Evolutionary conservation across 2,888 invertebrate species (phyloP), one percentile per base, ranked within the genome.

Genomic region (Agapetus fuscipes): DNA sequence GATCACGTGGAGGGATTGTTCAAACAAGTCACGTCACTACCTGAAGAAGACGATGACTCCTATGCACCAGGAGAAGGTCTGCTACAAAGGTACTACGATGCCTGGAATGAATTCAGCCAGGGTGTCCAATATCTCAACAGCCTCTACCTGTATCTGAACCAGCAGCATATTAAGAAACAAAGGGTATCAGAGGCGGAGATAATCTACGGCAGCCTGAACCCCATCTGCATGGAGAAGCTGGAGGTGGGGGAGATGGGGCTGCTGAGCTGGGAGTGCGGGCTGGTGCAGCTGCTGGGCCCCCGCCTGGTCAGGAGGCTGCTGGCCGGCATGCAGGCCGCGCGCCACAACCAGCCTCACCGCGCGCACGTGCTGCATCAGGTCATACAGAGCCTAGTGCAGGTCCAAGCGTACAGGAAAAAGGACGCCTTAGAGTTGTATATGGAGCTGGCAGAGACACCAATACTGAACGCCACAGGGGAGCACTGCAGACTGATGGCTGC

Each of bases 141-240:
- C 51, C 72, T 96, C 24, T 96, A 93, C 64, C 80, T 85, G 59
- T 90, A 97, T 58, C 73, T 97, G 45, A 97, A 97, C 64, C 82
- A 90, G 51, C 96, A 96, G 54, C 94, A 94, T 59, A 91, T 96
- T 48, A 88, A 84, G 57, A 83, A 89, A 52, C 88, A 90, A 57
- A 93, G 90, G 66, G 67, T 84, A 29, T 83, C 86, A 2, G 94
- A 94, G 52, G 93, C 94, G 3, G 95, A 95, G 59, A 77, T 94
- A 12, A 86, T 87, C 48, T 96, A 94, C 62, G 85, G 88, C 1
- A 76, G 72, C 34, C 54, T 72, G 28, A 60, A 74, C 3, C 69
- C 80, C 1, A 79, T 83, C 52, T 31, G 35, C 2, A 68, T 68
- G 49, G 83, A 84, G 52, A 80, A 82, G 57, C 80, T 80, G 74